Conservation (phyloP, 2,797 vertebrate genomes). For the Gadopsis bispinosus region DNA sequence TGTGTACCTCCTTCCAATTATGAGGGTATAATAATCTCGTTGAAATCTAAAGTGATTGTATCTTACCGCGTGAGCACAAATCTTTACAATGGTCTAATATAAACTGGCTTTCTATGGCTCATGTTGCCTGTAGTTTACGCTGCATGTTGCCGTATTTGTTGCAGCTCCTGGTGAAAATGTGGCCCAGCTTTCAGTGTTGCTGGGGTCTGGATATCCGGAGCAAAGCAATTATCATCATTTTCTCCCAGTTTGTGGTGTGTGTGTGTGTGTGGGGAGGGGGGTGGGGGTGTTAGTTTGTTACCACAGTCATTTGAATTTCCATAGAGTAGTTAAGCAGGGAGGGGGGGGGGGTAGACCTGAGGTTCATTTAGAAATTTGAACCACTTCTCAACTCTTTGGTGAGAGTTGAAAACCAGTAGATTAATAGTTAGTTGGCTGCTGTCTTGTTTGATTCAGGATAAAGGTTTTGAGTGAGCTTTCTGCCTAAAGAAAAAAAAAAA, state of each 20-base stretch:
- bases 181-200: conserved; percentile 58
- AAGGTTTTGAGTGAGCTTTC: conserved; percentile 19
- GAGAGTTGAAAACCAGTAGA: conserved; percentile 10
- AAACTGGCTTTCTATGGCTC: conserved; percentile 9
- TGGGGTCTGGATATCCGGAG: conserved; percentile 79
- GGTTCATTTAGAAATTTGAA: conserved; percentile 41
- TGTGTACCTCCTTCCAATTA: conserved; percentile 23
- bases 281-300: conserved; percentile 47
- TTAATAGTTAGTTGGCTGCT: conserved; percentile 19
- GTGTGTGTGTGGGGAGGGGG: conserved; percentile 24
- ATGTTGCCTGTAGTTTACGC: conserved; percentile 11
- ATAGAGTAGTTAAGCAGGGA: conserved; percentile 65
- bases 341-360: conserved; percentile 37
- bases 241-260: conserved; percentile 76
- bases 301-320: conserved; percentile 80
- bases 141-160: conserved; percentile 35
- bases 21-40: conserved; percentile 9
- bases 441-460: conserved; percentile 38
- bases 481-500: neutral
- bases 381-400: conserved; percentile 30
- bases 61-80: neutral
- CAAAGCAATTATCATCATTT: conserved; percentile 84
- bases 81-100: neutral
- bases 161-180: conserved; percentile 64
- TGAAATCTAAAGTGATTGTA: conserved; percentile 14